These are phyloP conservation scores for Suncus etruscus DNA, from an alignment of 2,113 vertebrate genomes.

Conservation along the genomic window DNA sequence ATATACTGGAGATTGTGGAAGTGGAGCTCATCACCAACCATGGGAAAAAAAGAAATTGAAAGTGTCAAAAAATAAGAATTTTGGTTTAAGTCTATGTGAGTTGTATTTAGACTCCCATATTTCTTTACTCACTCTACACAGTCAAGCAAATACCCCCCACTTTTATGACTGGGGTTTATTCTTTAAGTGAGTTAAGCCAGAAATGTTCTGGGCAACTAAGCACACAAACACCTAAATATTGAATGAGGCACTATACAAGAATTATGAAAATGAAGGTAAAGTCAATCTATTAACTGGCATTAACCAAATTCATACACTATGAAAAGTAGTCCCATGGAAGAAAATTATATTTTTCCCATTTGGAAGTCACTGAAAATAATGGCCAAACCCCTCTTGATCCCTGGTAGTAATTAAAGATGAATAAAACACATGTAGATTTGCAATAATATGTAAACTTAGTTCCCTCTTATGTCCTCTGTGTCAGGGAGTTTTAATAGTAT, in stretches of 20 bases:
- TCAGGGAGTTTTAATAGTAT: background rate
- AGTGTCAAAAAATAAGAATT: background rate
- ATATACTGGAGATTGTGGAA: no score
- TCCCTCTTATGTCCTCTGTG: background rate
- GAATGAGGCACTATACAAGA: background rate
- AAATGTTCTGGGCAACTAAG: background rate
- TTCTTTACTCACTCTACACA: background rate
- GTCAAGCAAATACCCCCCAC: background rate
- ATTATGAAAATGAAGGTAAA: background rate
- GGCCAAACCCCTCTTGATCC: background rate
- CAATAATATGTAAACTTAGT: background rate
- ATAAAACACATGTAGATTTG: background rate
- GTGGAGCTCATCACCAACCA: no score
- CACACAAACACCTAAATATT: background rate
- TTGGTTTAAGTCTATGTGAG: background rate
- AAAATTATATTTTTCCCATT: background rate
- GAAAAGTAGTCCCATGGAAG: background rate
- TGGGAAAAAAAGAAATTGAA: no score
- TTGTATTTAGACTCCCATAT: background rate
- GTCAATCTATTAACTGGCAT: background rate
- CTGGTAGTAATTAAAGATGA: background rate
- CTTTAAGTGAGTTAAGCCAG: background rate
- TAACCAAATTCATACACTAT: background rate
- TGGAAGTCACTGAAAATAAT: background rate
- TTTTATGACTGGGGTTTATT: background rate